phyloP scores from a whole-genome alignment of 1,140 invertebrate genomes.

The Meteorus sp. region DNA sequence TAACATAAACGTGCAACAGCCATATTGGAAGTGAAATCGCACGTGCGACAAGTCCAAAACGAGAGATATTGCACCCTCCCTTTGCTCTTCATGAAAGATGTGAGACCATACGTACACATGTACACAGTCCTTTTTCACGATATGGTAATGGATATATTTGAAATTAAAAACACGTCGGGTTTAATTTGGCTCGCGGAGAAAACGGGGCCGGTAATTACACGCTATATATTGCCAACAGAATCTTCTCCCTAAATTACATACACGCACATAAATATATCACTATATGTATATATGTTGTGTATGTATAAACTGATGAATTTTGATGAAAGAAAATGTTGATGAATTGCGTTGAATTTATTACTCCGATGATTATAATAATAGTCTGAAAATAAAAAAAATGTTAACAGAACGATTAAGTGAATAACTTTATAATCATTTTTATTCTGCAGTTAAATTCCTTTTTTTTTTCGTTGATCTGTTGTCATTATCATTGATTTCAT shows the following conservation, averaged over 20 bases:
- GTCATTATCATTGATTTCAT: no score
- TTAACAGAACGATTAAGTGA: no score
- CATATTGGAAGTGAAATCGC: no score
- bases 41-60: constrained; percentile 20
- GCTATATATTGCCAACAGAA: not conserved
- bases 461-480: no score
- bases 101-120: no score
- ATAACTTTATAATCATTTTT: no score
- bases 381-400: not conserved
- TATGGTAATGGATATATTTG: constrained; percentile 26
- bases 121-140: not conserved
- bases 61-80: constrained; percentile 10
- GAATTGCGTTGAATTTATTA: not conserved
- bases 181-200: constrained; percentile 19
- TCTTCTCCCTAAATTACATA: not conserved
- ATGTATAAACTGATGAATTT: no score
- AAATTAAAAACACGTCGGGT: constrained; percentile 21
- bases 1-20: not conserved
- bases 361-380: not conserved
- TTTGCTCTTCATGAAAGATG: not conserved
- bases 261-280: no score
- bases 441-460: no score
- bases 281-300: not conserved
- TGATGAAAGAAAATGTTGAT: constrained; percentile 1
- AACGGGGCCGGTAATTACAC: constrained; percentile 23